These are phyloP conservation scores for Xiphophorus birchmanni DNA, from an alignment of 2,797 vertebrate species.

Conservation along the genomic window DNA sequence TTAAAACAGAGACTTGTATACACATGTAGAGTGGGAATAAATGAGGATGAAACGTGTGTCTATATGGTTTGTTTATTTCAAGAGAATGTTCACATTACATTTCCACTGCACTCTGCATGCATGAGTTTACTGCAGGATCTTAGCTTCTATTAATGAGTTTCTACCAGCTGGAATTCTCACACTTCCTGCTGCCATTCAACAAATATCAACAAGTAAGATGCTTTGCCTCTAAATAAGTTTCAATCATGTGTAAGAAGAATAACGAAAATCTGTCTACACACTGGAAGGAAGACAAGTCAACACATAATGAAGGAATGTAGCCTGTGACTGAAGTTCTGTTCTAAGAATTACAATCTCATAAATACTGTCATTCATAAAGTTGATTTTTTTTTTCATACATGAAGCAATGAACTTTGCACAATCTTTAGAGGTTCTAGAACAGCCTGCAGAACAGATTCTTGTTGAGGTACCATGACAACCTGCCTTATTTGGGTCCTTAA, in stretches of 20 bases:
- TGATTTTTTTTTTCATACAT: no score
- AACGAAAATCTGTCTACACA: background rate
- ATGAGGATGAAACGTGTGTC: conserved; percentile 42
- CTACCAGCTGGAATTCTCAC: background rate
- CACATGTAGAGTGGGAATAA: conserved; percentile 64
- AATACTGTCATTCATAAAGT: no score
- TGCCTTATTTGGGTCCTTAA: no score
- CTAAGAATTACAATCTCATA: no score
- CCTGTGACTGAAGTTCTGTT: no score
- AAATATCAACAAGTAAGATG: background rate
- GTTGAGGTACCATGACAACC: no score
- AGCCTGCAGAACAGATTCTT: no score
- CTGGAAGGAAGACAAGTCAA: background rate
- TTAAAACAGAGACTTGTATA: conserved; percentile 52
- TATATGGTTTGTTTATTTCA: background rate
- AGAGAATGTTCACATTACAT: background rate
- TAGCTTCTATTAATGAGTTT: background rate
- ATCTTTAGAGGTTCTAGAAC: no score
- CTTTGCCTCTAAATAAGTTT: background rate
- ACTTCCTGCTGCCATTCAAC: background rate
- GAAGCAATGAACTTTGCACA: no score
- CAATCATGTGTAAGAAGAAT: background rate
- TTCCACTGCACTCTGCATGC: background rate
- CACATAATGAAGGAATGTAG: no score
- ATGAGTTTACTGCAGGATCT: background rate